Evolutionary conservation across 1,140 invertebrate genomes (phyloP), one percentile per base, ranked within the genome.

Genomic region (Glossosoma conforme): DNA sequence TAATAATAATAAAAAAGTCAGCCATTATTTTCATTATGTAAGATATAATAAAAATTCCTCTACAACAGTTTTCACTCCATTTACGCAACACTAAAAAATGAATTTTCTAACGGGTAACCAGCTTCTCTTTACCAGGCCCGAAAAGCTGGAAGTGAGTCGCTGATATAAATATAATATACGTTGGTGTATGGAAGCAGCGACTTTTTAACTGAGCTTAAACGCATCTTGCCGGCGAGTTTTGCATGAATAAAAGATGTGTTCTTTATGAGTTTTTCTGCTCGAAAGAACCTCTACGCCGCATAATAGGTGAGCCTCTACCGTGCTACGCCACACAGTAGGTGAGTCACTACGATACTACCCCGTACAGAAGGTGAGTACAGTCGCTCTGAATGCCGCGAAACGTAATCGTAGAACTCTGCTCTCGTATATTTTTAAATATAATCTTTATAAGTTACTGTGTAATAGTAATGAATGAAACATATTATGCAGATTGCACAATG

Each of bases 181-280:
- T 33, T 25, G 14, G 33, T 38, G 36, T 10, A 38, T 38, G 46
- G 19, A 41, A 38, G 40, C 43, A 49, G 46, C 30, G 30, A 37
- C 52, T 54, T 54, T 49, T 49, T 49, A 54, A 54, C 45, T 49
- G 33, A 33, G 40, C 52, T 54, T 54, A 54, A 54, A 54, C 45
- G 45, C 45, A 44, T 43, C 52, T 24, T 46, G 14, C 44, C 30
- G 25, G 25, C 18, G 28, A 44, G 52, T 47, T 54, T 54, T 54
- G 44, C 44, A 54, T 54, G 52, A 54, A 54, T 54, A 54, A 54
- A 54, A 54, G 40, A 54, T 54, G 46, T 42, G 14, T 38, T 49
- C 52, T 54, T 54, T 54, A 46, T 53, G 43, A 46, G 41, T 50
- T 50, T 49, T 43, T 50, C 40, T 25, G 48, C 48, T 41, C 30